These are phyloP conservation scores for Epinephelus malabaricus DNA, from an alignment of 2,797 vertebrate species.

Conservation along the genomic window DNA sequence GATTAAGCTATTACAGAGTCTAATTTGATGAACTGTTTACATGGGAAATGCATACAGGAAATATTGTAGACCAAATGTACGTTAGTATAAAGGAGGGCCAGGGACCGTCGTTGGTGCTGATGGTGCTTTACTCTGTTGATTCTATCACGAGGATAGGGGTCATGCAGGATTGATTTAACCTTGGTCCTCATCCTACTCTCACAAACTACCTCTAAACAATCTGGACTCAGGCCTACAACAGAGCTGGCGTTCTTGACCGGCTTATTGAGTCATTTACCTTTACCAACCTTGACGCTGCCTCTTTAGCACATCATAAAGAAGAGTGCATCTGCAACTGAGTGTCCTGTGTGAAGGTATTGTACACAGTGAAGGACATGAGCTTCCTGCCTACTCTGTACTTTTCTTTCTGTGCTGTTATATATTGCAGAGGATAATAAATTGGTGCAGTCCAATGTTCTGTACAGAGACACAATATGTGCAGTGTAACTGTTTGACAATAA, in stretches of 20 bases:
- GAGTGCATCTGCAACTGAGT: conserved; percentile 16
- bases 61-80: neutral
- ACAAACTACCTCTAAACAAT: conserved; percentile 27
- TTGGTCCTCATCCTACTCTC: conserved; percentile 15
- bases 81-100: neutral
- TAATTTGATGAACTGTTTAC: conserved; percentile 19
- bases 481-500: neutral
- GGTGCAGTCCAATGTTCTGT: neutral
- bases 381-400: neutral
- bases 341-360: conserved; percentile 14
- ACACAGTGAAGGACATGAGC: conserved; percentile 25
- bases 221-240: conserved; percentile 25
- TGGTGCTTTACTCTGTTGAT: conserved; percentile 18
- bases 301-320: conserved; percentile 41
- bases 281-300: conserved; percentile 43
- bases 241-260: conserved; percentile 29
- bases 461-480: neutral
- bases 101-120: neutral
- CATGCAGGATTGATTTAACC: conserved; percentile 29
- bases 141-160: conserved; percentile 28
- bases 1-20: conserved; percentile 24
- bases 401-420: neutral
- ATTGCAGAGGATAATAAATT: neutral
- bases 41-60: neutral
- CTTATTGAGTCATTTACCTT: conserved; percentile 53